These are phyloP conservation scores for Seriola quinqueradiata DNA, from an alignment of 2,113 vertebrate genomes.

Conservation along the genomic window DNA sequence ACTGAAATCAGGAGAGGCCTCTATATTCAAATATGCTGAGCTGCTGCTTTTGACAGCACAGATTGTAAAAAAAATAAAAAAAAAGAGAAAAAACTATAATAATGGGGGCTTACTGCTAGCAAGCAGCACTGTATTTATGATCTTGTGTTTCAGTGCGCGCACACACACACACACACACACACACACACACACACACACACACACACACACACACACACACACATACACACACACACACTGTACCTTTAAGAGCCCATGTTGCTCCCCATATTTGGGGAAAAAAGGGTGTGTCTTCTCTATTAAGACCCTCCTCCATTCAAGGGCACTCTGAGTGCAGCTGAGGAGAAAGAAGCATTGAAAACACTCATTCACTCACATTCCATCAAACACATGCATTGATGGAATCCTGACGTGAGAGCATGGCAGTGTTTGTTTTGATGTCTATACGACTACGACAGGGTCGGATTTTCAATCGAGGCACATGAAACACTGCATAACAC, in stretches of 20 bases:
- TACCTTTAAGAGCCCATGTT: constrained; percentile 62
- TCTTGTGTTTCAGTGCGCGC: not conserved
- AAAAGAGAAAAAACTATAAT: not conserved
- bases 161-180: constrained; percentile 11
- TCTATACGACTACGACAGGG: constrained; percentile 1
- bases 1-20: not conserved
- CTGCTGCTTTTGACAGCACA: constrained; percentile 6
- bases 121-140: not conserved
- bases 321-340: constrained; percentile 45
- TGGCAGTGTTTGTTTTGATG: constrained; percentile 57
- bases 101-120: not conserved
- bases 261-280: constrained; percentile 59
- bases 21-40: not conserved
- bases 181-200: too few species aligned
- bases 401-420: constrained; percentile 33
- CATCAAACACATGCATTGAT: constrained; percentile 47
- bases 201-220: not conserved
- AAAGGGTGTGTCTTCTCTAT: constrained; percentile 51
- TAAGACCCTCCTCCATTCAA: constrained; percentile 58
- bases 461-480: not conserved
- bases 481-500: not conserved
- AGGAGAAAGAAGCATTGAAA: constrained; percentile 65
- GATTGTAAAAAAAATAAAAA: constrained; percentile 7
- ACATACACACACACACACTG: constrained; percentile 6
- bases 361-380: constrained; percentile 60